Evolutionary conservation across 92 coral and sea anemone genomes (phyloP), one percentile per base, ranked within the genome.

Genomic region (Porites divaricata): DNA sequence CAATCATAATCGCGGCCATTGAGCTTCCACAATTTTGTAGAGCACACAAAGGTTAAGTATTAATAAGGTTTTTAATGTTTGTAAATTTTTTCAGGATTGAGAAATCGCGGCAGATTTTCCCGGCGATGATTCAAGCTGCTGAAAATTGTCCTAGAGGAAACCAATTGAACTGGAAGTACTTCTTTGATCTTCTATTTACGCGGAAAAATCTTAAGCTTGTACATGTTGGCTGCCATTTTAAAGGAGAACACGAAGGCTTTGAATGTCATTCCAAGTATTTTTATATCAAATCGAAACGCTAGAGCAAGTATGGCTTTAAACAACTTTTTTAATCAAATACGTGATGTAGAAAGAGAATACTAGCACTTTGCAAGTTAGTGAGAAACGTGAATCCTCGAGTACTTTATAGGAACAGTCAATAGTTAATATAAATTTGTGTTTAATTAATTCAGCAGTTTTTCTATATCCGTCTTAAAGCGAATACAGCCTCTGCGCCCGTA

Each of bases 211-310:
- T 97, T 14, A 97, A 97, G 86, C 91, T 97, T 41, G 99, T 97
- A 26, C 98, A 97, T 71, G 88, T 97, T 81, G 98, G 92, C 6
- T 97, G 99, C 72, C 99, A 97, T 64, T 81, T 90, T 1, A 97
- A 97, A 83, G 95, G 94, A 21, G 95, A 88, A 72, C 99, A 97
- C 59, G 80, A 66, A 28, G 98, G 98, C 10, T 91, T 89, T 28
- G 90, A 83, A 77, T 97, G 99, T 73, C 81, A 90, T 59, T 73
- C 65, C 54, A 94, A 74, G 75, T 58, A 81, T 26, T 90, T 90
- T 66, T 92, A 88, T 63, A 63, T 58, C 22, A 89, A 91, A 70
- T 24, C 77, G 49, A 72, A 17, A 23, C 72, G 79, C 13, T 82
- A 45, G 63, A 70, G 24, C 12, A 15, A 23, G 41, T 22, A 14